Percentiles rank a stretch among this genome's conserved stretches.
Conservation (phyloP, 2,113 vertebrate genomes). For the Bungarus multicinctus region DNA sequence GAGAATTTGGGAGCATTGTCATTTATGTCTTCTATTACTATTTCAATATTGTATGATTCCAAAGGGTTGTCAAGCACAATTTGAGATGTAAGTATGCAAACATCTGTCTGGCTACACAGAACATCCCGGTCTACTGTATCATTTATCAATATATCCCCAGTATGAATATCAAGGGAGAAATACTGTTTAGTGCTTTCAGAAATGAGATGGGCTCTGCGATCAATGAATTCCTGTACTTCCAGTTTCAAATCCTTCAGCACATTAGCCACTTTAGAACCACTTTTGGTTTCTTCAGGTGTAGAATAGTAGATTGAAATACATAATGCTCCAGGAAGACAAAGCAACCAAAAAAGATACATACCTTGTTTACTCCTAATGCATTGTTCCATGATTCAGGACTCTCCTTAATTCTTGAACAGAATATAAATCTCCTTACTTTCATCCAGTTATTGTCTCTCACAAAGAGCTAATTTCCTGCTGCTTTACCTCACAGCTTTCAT, state of each 20-base stretch:
- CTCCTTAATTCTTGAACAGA: not conserved
- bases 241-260: constrained; percentile 70
- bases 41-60: constrained; percentile 64
- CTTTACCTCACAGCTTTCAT: not conserved
- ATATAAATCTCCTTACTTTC: not conserved
- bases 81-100: constrained; percentile 61
- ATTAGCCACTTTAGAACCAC: constrained; percentile 63
- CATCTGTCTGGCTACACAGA: constrained; percentile 67
- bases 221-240: constrained; percentile 66
- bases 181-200: constrained; percentile 67
- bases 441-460: constrained; percentile 61
- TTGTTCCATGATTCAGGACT: not conserved
- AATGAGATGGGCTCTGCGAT: constrained; percentile 67
- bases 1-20: constrained; percentile 14
- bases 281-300: constrained; percentile 69
- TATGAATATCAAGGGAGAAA: constrained; percentile 69
- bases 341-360: constrained; percentile 31
- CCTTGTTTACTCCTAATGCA: constrained; percentile 44
- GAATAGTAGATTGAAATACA: constrained; percentile 64
- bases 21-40: constrained; percentile 71
- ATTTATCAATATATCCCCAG: constrained; percentile 69
- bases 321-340: constrained; percentile 22
- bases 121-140: constrained; percentile 78
- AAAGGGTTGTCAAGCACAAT: constrained; percentile 68
- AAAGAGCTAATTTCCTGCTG: constrained; percentile 65